Base-by-base conservation (phyloP, 2,888 invertebrate genomes). In the Ochropleura plecta region DNA sequence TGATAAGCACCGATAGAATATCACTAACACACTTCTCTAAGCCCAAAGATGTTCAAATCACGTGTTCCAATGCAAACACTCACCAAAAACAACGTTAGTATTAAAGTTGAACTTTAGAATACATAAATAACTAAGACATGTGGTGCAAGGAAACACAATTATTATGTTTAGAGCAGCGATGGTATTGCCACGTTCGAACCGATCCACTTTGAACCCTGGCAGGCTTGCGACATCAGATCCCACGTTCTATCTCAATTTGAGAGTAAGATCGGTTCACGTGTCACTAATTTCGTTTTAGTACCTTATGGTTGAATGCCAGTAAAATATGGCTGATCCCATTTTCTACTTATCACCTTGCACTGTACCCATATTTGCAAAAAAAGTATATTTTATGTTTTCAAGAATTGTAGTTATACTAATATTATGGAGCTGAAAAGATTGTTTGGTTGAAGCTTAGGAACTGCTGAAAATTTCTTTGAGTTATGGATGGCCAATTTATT, bases 61-160 rank as follows among this genome's bases (percentile, higher is more conserved):
- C 76, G 66, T 67, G 1, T 0, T 42, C 8, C 7, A 82, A 74
- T 76, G 88, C 51, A 79, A 79, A 86, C 86, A 18, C 5, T 0
- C 55, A 3, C 5, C 68, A 55, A 78, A 84, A 86, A 80, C 78
- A 79, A 73, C 76, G 73, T 79, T 66, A 76, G 74, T 82, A 86
- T 86, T 86, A 86, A 86, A 86, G 77, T 88, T 86, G 86, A 88
- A 86, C 86, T 86, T 86, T 86, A 80, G 76, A 71, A 49, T 75
- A 77, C 82, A 88, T 86, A 88, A 88, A 88, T 84, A 83, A 84
- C 72, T 68, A 84, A 78, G 81, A 86, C 86, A 84, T 78, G 76
- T 85, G 84, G 83, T 72, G 85, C 82, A 82, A 82, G 82, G 85
- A 65, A 82, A 73, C 85, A 85, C 82, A 83, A 82, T 85, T 85